A percentile compares a stretch with the other conserved stretches of the same genome.
Evolutionary conservation across 2,797 vertebrate genomes (phyloP).

Genomic region (Acrossocheilus fasciatus): DNA sequence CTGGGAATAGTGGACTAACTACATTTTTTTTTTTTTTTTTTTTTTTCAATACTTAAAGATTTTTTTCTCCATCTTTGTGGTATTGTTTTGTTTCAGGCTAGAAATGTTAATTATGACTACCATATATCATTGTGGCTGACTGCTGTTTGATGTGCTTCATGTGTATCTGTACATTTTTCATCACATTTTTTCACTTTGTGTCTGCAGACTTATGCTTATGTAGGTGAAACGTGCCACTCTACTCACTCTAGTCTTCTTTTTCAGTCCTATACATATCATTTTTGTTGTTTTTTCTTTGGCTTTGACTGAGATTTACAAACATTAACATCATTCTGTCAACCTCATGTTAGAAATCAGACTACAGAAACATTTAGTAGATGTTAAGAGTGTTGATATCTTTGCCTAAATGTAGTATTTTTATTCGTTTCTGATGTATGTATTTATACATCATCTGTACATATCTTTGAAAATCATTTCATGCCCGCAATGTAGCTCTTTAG

Average conservation of each 20-base stretch:
- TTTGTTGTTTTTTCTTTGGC: slow-evolving; percentile 35
- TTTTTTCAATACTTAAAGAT: slow-evolving; percentile 58
- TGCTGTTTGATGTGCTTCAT: slow-evolving; percentile 38
- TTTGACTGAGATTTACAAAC: slow-evolving; percentile 28
- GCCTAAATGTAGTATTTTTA: neutral
- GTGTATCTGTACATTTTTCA: slow-evolving; percentile 31
- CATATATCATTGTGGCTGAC: slow-evolving; percentile 33
- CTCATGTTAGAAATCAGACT: slow-evolving; percentile 13
- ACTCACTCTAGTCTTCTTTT: slow-evolving; percentile 67
- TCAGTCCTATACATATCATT: slow-evolving; percentile 38
- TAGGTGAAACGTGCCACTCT: slow-evolving; percentile 64
- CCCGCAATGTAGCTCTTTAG: neutral
- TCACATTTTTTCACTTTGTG: slow-evolving; percentile 26
- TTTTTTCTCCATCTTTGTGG: slow-evolving; percentile 50
- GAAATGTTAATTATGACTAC: slow-evolving; percentile 32
- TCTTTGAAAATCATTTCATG: neutral
- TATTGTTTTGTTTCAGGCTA: slow-evolving; percentile 63
- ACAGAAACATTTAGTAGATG: slow-evolving; percentile 1
- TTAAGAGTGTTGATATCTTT: neutral
- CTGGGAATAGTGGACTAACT: neutral
- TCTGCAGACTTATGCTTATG: slow-evolving; percentile 32
- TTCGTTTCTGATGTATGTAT: slow-evolving; percentile 11
- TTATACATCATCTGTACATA: slow-evolving; percentile 7
- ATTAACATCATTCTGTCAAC: slow-evolving; percentile 20
- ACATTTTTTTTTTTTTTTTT: neutral